Evolutionary conservation across 1,140 invertebrate species (phyloP), one percentile per base, ranked within the genome.

Genomic region (Zaprionus ghesquierei): DNA sequence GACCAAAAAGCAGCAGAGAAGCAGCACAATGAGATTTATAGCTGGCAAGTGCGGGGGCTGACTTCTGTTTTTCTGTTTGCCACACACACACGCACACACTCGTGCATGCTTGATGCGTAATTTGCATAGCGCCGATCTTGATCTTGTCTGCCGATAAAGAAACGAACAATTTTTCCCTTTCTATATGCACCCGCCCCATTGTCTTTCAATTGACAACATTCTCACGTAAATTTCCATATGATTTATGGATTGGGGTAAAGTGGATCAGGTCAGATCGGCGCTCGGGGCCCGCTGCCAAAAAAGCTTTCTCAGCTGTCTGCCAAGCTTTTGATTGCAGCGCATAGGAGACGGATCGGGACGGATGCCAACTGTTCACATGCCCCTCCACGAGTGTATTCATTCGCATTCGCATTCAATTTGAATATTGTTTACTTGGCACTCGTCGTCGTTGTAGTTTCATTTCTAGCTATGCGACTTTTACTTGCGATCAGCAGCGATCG

Each of bases 391-490:
- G 20, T 44, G 61, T 60, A 29, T 61, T 58, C 35, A 56, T 70
- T 64, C 61, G 59, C 35, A 56, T 70, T 64, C 61, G 59, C 58
- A 69, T 81, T 76, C 75, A 86, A 86, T 81, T 86, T 86, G 75
- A 86, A 86, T 86, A 86, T 86, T 86, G 71, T 87, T 82, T 87
- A 87, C 76, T 81, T 71, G 75, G 69, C 78, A 81, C 74, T 64
- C 46, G 66, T 41, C 13, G 33, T 0, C 65, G 70, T 41, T 44
- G 58, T 27, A 60, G 66, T 70, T 82, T 65, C 68, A 65, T 68
- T 85, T 87, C 81, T 86, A 87, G 82, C 76, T 74, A 55, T 75
- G 84, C 82, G 68, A 87, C 82, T 86, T 87, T 86, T 86, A 87
- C 82, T 86, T 79, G 76, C 62, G 63, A 74, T 72, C 81, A 49